Evolutionary conservation across 2,113 vertebrate genomes (phyloP).

Genomic region (Halcyon malimbica): DNA sequence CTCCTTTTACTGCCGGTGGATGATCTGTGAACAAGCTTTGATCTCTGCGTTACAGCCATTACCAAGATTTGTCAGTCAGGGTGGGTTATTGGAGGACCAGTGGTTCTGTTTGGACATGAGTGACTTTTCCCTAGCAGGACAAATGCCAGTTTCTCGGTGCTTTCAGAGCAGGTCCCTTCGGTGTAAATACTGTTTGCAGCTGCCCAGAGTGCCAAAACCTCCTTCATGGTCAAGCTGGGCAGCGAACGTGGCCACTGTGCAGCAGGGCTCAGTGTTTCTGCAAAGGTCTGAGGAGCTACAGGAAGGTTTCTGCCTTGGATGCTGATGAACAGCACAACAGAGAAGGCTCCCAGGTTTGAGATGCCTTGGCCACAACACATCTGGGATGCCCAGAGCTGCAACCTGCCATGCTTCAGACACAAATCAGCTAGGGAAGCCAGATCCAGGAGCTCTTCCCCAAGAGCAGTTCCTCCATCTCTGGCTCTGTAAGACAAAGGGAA

Average conservation of each 20-base stretch:
- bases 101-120: neutral
- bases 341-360: neutral
- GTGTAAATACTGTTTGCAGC: neutral
- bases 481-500: neutral
- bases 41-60: neutral
- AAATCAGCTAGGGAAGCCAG: rapidly evolving
- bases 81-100: neutral
- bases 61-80: neutral
- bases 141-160: neutral
- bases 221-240: neutral
- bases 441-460: neutral
- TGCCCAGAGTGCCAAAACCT: neutral
- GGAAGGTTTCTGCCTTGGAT: rapidly evolving
- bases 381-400: neutral
- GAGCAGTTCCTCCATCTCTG: neutral
- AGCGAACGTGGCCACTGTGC: neutral
- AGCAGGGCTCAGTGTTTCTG: neutral
- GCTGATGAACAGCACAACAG: neutral
- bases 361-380: neutral
- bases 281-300: neutral
- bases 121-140: neutral
- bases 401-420: neutral
- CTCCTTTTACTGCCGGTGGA: neutral
- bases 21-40: neutral
- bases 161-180: neutral